These are phyloP conservation scores for Rhinolophus ferrumequinum DNA, from an alignment of 2,113 vertebrate species.

Conservation along the genomic window DNA sequence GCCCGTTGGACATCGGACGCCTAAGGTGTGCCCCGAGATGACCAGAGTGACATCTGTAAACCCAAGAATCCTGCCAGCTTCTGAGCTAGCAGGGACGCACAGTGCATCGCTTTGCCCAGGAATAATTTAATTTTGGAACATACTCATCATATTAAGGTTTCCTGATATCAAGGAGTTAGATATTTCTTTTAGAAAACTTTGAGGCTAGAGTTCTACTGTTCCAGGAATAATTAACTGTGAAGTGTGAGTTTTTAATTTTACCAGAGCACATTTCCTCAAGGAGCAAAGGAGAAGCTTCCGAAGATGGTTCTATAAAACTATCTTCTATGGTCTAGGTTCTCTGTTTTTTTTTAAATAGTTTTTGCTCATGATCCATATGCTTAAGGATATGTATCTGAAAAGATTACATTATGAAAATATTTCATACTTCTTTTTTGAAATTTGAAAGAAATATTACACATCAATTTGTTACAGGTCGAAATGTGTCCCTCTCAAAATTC, in stretches of 20 bases:
- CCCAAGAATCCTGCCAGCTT: too few relatives aligned
- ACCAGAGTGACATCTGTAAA: too few relatives aligned
- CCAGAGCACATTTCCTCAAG: background rate
- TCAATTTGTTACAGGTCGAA: background rate
- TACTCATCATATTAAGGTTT: background rate
- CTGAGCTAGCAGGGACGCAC: accelerated
- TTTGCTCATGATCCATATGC: background rate
- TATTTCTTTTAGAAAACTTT: background rate
- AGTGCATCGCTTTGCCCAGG: too few relatives aligned
- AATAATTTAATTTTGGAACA: background rate
- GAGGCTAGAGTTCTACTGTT: background rate
- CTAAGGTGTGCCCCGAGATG: accelerated
- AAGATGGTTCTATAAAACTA: background rate
- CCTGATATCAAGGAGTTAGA: background rate
- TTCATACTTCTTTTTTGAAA: background rate
- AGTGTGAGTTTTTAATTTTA: constrained; percentile 10
- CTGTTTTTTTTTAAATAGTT: background rate
- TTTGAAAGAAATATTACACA: background rate
- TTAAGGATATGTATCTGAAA: background rate
- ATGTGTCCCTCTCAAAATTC: background rate
- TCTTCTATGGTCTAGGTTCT: background rate
- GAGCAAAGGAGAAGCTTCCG: background rate
- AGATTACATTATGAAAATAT: background rate
- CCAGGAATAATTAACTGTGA: background rate
- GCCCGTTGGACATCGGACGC: background rate